Percentiles rank a stretch among this genome's conserved stretches.
These are phyloP conservation scores for Coregonus clupeaformis DNA, from an alignment of 2,113 vertebrate species.

Conservation along the genomic window DNA sequence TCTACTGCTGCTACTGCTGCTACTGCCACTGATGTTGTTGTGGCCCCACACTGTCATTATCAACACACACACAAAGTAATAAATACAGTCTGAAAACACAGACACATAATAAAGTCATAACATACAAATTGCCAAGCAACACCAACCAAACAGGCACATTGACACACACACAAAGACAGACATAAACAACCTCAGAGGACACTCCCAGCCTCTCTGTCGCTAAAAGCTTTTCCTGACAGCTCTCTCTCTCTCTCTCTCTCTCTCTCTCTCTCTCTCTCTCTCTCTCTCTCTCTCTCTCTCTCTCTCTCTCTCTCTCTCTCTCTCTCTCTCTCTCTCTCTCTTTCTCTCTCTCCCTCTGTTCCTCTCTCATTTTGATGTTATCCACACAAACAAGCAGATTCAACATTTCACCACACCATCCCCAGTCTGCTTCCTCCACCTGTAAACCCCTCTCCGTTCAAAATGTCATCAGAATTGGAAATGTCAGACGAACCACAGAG, in stretches of 20 bases:
- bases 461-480: conserved; percentile 23
- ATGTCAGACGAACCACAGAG: conserved; percentile 23
- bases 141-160: neutral
- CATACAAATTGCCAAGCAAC: neutral
- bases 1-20: too few relatives aligned
- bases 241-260: neutral
- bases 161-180: neutral
- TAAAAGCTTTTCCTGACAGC: neutral
- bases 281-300: neutral
- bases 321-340: neutral
- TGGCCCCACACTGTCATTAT: neutral
- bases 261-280: neutral
- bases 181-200: neutral
- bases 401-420: conserved; percentile 4
- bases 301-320: too few relatives aligned
- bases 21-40: too few relatives aligned
- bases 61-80: conserved; percentile 7
- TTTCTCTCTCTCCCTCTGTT: conserved; percentile 5
- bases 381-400: conserved; percentile 21
- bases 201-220: neutral
- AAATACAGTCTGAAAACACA: neutral
- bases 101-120: neutral
- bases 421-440: conserved; percentile 14
- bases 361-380: conserved; percentile 2
- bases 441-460: conserved; percentile 8